phyloP scores from a whole-genome alignment of 2,888 invertebrate species.

The Onchidella celtica region DNA sequence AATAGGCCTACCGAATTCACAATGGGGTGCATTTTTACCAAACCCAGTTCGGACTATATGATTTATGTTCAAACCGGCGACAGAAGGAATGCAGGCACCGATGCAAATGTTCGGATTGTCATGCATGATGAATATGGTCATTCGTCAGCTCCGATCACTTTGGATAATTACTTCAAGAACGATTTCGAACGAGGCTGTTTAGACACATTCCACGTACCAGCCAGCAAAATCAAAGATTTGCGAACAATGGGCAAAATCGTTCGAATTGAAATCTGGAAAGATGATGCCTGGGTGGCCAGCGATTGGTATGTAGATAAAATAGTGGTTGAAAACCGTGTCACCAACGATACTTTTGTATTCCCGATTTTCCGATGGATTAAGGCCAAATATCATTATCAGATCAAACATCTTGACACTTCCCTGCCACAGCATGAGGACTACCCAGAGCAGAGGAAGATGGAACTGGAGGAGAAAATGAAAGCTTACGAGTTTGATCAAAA shows the following conservation, averaged over 20 bases:
- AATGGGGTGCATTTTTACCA: constrained; percentile 53
- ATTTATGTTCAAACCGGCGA: constrained; percentile 81
- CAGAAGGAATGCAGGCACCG: constrained; percentile 79
- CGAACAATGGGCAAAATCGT: constrained; percentile 61
- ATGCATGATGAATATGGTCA: constrained; percentile 78
- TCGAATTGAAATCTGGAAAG: constrained; percentile 77
- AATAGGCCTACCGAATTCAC: too few relatives aligned
- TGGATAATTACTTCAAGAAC: constrained; percentile 77
- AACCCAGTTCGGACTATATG: constrained; percentile 56
- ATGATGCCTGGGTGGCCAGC: constrained; percentile 75
- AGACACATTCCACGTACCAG: constrained; percentile 66
- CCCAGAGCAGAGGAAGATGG: constrained; percentile 76
- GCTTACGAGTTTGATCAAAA: constrained; percentile 63
- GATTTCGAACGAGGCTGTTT: constrained; percentile 73
- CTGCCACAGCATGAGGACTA: constrained; percentile 80
- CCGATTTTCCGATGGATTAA: constrained; percentile 81
- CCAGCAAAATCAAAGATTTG: constrained; percentile 44
- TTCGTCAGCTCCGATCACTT: constrained; percentile 72
- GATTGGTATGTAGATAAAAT: constrained; percentile 80
- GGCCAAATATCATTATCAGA: constrained; percentile 75
- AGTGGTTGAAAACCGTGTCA: constrained; percentile 70
- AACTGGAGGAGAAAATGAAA: constrained; percentile 77
- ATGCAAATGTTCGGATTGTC: constrained; percentile 80
- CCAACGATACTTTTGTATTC: constrained; percentile 71
- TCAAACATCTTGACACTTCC: constrained; percentile 79